Evolutionary conservation across 1,140 invertebrate species (phyloP).

Genomic region (Pissodes strobi): DNA sequence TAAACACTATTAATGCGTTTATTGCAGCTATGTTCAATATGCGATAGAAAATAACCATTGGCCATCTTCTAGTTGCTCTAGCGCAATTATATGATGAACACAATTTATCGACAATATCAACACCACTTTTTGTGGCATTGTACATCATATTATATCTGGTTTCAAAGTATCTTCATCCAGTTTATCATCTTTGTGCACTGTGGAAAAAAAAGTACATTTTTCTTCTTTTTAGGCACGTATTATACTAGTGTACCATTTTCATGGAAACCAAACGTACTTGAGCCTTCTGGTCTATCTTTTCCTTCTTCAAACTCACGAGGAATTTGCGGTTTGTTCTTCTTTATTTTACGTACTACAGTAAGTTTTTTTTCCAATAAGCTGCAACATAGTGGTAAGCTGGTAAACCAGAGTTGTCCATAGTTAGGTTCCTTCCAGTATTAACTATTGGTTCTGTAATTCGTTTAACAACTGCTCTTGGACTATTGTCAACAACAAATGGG

Average conservation of each 20-base stretch:
- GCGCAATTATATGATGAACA: constrained; percentile 46
- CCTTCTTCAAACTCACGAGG: constrained; percentile 46
- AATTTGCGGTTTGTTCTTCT: no score
- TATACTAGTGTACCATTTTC: constrained; percentile 45
- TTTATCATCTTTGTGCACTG: constrained; percentile 39
- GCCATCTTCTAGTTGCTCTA: constrained; percentile 25
- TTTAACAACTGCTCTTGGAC: constrained; percentile 46
- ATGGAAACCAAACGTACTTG: constrained; percentile 45
- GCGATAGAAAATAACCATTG: constrained; percentile 28
- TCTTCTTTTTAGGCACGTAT: constrained; percentile 52
- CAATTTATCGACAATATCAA: constrained; percentile 57
- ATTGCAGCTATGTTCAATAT: constrained; percentile 43
- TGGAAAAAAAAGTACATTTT: no score
- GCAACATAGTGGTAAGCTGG: constrained; percentile 44
- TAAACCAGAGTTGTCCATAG: constrained; percentile 53
- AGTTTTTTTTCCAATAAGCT: constrained; percentile 48
- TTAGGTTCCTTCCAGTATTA: constrained; percentile 42
- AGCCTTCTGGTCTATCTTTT: constrained; percentile 32
- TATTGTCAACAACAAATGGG: constrained; percentile 43
- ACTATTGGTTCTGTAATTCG: constrained; percentile 35
- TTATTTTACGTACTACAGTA: constrained; percentile 55
- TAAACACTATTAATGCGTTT: no score
- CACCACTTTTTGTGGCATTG: constrained; percentile 57
- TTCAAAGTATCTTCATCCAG: constrained; percentile 35
- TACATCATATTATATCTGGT: constrained; percentile 46